Conservation (phyloP, 2,113 vertebrate genomes). For the Syrrhaptes paradoxus region DNA sequence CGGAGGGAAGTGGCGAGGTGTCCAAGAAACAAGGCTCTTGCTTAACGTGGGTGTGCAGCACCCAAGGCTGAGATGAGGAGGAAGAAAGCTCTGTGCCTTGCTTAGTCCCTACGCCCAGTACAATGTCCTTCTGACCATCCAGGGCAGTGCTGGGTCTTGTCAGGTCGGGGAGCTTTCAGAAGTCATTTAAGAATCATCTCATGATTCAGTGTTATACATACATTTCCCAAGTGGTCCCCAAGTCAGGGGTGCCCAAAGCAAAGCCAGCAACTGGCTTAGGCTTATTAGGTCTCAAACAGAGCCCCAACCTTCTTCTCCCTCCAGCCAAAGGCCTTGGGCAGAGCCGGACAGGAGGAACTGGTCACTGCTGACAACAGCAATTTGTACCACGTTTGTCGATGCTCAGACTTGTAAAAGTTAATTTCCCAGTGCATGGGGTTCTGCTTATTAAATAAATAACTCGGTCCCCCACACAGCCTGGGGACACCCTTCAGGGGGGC, state of each 20-base stretch:
- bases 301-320: not conserved
- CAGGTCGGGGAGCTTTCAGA: not conserved
- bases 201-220: not conserved
- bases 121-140: not conserved
- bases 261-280: not conserved
- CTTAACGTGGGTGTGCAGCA: not conserved
- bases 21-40: not conserved
- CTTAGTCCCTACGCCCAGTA: not conserved
- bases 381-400: not conserved
- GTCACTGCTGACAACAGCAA: not conserved
- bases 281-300: not conserved
- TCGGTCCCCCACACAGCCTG: not conserved
- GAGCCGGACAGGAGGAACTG: not conserved
- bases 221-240: not conserved
- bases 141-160: not conserved
- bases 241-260: not conserved
- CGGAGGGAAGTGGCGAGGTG: not conserved
- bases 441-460: not conserved
- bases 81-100: not conserved
- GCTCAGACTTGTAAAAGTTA: fast-evolving
- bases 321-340: not conserved
- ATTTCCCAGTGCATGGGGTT: not conserved
- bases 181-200: not conserved
- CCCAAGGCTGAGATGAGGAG: not conserved
- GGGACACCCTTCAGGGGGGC: not conserved